These are phyloP conservation scores for Bucorvus abyssinicus DNA, from an alignment of 2,797 vertebrate species.

Conservation along the genomic window DNA sequence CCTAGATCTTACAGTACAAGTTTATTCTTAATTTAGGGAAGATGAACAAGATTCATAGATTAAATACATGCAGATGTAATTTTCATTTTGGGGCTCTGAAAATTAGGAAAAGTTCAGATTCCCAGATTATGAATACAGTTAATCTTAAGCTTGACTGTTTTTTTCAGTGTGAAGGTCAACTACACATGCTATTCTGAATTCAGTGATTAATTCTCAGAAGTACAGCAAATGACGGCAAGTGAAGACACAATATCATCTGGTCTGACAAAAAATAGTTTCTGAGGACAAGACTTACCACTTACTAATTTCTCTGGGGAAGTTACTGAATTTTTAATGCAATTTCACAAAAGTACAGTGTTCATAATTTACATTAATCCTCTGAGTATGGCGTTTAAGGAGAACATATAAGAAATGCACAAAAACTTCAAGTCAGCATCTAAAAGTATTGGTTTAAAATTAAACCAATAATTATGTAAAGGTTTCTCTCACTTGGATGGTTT, in stretches of 20 bases:
- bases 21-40: background rate
- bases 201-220: background rate
- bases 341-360: background rate
- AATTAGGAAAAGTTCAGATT: background rate
- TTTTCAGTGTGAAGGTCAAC: background rate
- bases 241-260: background rate
- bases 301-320: background rate
- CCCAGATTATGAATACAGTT: background rate
- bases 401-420: accelerated
- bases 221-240: background rate
- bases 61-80: background rate
- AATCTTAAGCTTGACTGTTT: background rate
- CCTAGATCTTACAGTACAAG: background rate
- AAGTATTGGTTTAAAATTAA: background rate
- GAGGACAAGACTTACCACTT: background rate
- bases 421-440: background rate
- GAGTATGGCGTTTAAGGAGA: background rate
- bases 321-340: background rate
- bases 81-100: background rate
- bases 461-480: background rate
- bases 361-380: background rate
- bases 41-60: background rate
- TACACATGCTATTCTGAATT: background rate
- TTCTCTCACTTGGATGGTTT: background rate
- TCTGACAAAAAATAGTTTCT: background rate